Base-by-base conservation (phyloP, 1,140 invertebrate genomes). In the Heterodera schachtii region DNA sequence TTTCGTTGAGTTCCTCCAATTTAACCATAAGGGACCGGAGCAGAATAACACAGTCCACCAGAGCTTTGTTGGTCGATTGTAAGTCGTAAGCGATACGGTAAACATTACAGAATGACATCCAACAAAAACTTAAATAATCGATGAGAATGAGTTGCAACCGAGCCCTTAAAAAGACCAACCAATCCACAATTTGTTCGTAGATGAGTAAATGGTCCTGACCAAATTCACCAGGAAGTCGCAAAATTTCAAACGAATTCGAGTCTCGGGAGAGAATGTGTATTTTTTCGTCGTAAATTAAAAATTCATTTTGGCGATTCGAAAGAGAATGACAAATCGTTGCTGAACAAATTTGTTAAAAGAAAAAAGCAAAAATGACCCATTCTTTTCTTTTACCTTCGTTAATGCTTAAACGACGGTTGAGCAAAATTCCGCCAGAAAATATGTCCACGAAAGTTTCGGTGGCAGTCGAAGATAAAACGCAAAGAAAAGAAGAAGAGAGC, bases 21-120 rank as follows among this genome's bases (percentile, higher is more conserved):
- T 78, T 13, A 41, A 49, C 52, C 21, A 78, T 19, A 64, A 69
- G 66, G 4, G 64, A 52, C n/a, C 49, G 76, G 31, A 78, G 44
- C 44, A 44, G 6, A 41, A 41, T 19, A 78, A 78, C 44, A 21
- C 21, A 3, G n/a, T 78, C 44, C 16, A 9, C 0, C 13, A 78
- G 21, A 41, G 44, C 21, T 13, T 70, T 44, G 21, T 21, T 44
- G 21, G 64, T 47, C 3, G 76, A 64, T 41, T 69, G n/a, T 13
- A 78, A 19, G 11, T 13, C 76, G 21, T 52, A 11, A 6, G 44
- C 31, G 21, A 78, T 78, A 31, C 76, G 44, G 43, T 81, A 81
- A 46, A 77, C 43, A 47, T 47, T 52, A 70, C n/a, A 69, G 70
- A 79, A 81, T 16, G 80, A 78, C 8, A 81, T 81, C 75, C 80